A percentile compares a stretch with the other conserved stretches of the same genome.
phyloP scores from a whole-genome alignment of 2,888 invertebrate species.

The Drosophila pegasa region DNA sequence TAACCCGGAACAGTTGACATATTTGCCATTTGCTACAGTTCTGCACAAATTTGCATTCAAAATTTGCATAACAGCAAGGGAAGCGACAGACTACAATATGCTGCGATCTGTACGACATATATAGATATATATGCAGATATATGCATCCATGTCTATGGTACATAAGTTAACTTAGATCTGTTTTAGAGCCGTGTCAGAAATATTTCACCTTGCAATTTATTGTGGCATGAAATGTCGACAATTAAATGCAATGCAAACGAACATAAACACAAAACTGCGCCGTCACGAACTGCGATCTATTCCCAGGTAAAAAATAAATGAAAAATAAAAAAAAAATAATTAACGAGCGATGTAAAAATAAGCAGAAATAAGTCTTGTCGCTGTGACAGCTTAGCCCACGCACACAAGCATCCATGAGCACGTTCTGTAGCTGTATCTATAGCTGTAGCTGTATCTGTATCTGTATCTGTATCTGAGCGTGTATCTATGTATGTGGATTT shows the following conservation, averaged over 20 bases:
- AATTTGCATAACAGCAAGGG: conserved; percentile 39
- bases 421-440: conserved; percentile 1
- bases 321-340: conserved; percentile 29
- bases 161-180: background rate
- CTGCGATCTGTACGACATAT: conserved; percentile 4
- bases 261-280: conserved; percentile 53
- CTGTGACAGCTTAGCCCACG: conserved; percentile 80
- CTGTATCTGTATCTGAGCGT: background rate
- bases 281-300: conserved; percentile 68
- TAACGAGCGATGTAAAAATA: conserved; percentile 74
- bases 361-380: conserved; percentile 77
- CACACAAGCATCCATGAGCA: conserved; percentile 28
- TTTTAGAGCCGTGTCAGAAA: conserved; percentile 20
- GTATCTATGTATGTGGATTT: conserved; percentile 46
- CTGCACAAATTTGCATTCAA: conserved; percentile 32
- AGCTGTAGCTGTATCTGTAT: background rate
- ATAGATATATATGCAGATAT: too few species aligned
- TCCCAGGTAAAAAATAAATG: conserved; percentile 12
- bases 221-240: conserved; percentile 73
- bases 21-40: conserved; percentile 33
- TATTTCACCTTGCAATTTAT: conserved; percentile 71
- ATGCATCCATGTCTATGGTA: background rate
- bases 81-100: conserved; percentile 21
- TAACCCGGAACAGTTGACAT: conserved; percentile 48
- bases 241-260: conserved; percentile 74